These are phyloP conservation scores for honey bee (Apis mellifera) DNA, from an alignment of 1,140 invertebrate genomes.

Conservation along the genomic window DNA sequence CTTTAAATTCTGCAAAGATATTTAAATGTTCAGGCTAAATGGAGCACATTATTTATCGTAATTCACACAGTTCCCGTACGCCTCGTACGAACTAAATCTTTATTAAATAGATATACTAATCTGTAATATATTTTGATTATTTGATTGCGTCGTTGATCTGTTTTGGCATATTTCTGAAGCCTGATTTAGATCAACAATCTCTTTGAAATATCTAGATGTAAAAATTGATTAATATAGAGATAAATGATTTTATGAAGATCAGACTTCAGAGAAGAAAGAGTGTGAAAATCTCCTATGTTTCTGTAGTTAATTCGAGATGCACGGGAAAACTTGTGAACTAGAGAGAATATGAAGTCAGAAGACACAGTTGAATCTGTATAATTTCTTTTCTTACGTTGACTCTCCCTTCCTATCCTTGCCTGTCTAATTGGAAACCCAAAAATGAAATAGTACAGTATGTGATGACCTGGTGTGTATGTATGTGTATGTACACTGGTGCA, in stretches of 20 bases:
- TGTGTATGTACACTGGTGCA: slow-evolving; percentile 25
- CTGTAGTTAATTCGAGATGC: not conserved
- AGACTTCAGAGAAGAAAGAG: no score
- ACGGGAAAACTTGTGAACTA: not conserved
- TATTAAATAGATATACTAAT: slow-evolving; percentile 3
- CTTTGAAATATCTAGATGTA: not conserved
- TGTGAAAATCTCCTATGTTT: not conserved
- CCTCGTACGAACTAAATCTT: not conserved
- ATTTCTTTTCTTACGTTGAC: slow-evolving; percentile 24
- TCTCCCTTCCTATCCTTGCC: slow-evolving; percentile 10
- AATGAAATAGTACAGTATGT: not conserved
- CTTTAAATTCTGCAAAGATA: not conserved
- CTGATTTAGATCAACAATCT: not conserved
- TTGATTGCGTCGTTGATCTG: slow-evolving; percentile 26
- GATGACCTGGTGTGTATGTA: not conserved
- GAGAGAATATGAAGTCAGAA: not conserved
- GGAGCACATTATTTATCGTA: slow-evolving; percentile 2
- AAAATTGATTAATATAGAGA: not conserved
- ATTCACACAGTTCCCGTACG: not conserved
- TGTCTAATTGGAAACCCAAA: not conserved
- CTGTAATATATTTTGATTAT: slow-evolving; percentile 28
- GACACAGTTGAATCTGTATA: slow-evolving; percentile 19
- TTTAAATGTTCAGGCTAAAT: not conserved
- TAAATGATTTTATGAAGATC: not conserved
- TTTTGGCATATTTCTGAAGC: not conserved